Evolutionary conservation across 2,113 vertebrate species (phyloP).

Genomic region (Podarcis raffonei): DNA sequence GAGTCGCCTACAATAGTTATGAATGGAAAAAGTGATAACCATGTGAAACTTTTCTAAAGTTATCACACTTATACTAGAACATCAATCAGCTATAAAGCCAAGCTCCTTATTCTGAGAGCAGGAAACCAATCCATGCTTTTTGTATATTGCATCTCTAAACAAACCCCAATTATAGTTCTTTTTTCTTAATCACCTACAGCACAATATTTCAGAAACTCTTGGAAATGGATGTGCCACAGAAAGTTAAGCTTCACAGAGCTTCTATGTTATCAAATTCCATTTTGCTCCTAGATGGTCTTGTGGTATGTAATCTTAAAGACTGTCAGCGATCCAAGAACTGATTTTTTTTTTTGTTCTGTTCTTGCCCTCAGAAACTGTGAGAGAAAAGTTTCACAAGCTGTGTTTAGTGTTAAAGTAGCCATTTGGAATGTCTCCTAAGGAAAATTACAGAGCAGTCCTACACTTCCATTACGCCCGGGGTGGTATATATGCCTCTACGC

Average conservation of each 20-base stretch:
- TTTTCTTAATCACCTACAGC: not conserved
- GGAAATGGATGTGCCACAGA: not conserved
- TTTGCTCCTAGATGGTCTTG: not conserved
- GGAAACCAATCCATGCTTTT: not conserved
- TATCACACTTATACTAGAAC: not conserved
- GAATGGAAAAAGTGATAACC: not conserved
- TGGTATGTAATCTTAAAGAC: constrained; percentile 16
- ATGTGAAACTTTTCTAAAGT: not conserved
- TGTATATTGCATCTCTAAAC: not conserved
- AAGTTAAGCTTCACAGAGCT: not conserved
- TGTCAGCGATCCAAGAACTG: not conserved
- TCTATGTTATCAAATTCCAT: not conserved
- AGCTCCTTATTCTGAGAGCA: not conserved
- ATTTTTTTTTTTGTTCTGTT: not conserved
- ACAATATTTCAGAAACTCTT: not conserved
- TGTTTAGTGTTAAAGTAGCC: not conserved
- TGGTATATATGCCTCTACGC: not conserved
- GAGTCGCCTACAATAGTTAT: not conserved
- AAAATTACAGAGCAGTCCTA: not conserved
- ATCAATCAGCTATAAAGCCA: not conserved
- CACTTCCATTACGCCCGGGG: not conserved
- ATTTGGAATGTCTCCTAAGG: not conserved
- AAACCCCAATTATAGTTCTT: not conserved
- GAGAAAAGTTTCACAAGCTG: not conserved
- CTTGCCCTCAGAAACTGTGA: not conserved